These are phyloP conservation scores for Idaea straminata DNA, from an alignment of 2,888 invertebrate genomes.

Conservation along the genomic window DNA sequence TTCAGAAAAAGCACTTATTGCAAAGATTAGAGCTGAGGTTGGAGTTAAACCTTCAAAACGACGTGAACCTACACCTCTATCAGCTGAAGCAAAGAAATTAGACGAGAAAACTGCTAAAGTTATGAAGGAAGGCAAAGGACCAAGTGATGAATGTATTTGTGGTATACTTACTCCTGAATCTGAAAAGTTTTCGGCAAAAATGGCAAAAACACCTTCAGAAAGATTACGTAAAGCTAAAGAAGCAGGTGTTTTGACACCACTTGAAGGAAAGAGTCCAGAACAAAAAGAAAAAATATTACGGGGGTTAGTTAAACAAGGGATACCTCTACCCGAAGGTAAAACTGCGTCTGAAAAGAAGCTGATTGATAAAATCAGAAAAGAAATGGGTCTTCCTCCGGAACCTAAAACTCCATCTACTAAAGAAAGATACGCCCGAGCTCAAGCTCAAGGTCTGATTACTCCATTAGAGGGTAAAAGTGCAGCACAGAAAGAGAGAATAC, in stretches of 20 bases:
- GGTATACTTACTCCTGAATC: slow-evolving; percentile 30
- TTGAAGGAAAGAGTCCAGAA: slow-evolving; percentile 37
- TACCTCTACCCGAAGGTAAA: slow-evolving; percentile 27
- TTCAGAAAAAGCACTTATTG: slow-evolving; percentile 32
- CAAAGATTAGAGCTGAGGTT: slow-evolving; percentile 25
- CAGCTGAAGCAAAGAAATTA: slow-evolving; percentile 19
- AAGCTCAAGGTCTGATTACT: slow-evolving; percentile 33
- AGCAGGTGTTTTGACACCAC: slow-evolving; percentile 24
- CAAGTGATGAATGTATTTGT: slow-evolving; percentile 41
- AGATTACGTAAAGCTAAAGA: slow-evolving; percentile 26
- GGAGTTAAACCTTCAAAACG: slow-evolving; percentile 18
- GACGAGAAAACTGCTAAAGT: slow-evolving; percentile 33
- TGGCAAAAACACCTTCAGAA: slow-evolving; percentile 20
- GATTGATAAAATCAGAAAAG: slow-evolving; percentile 21
- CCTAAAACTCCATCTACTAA: slow-evolving; percentile 21
- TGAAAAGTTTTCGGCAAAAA: slow-evolving; percentile 11
- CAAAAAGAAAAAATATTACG: slow-evolving; percentile 41
- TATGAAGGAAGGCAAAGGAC: slow-evolving; percentile 38
- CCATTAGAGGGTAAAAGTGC: slow-evolving; percentile 37
- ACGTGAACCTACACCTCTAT: slow-evolving; percentile 12
- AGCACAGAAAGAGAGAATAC: slow-evolving; percentile 34
- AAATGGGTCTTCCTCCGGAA: slow-evolving; percentile 27
- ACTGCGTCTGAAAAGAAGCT: slow-evolving; percentile 13
- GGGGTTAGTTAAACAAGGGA: slow-evolving; percentile 29
- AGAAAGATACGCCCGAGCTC: slow-evolving; percentile 25